Base-by-base conservation (phyloP, 2,888 invertebrate species). In the Amphipoea lucens region DNA sequence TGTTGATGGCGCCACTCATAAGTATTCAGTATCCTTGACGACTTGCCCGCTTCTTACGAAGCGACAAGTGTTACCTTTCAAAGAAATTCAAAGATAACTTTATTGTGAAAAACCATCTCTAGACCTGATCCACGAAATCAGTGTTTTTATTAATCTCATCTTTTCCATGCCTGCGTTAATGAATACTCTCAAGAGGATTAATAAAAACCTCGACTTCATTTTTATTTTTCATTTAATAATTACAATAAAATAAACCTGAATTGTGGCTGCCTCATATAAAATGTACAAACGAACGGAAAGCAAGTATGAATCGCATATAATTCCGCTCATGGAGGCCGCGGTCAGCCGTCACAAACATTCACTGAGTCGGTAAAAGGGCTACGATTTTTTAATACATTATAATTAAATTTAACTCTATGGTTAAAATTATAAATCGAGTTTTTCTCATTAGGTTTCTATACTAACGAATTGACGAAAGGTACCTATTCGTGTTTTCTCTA, bases 331-430 rank as follows among this genome's bases (percentile, higher is more conserved):
- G 42, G 48, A 11, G 40, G 65, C 54, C 40, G 73, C 77, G 85
- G 83, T 80, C n/a, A 51, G 57, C 42, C 80, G 74, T 80, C 85
- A 76, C 45, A 62, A 71, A 74, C 85, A 81, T 80, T 63, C 23
- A 40, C 29, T 69, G n/a, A 63, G 40, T 9, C 51, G 40, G 54
- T 48, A 69, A 81, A 77, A 73, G 54, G 60, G 14, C 17, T 74
- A 70, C 57, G 9, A 40, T 85, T 70, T 70, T 54, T 60, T 74
- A 79, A 57, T 74, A 71, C 68, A 62, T 62, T 62, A 17, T 48
- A 57, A 74, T 57, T 12, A 14, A 12, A 62, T 67, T 82, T 40
- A 23, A 60, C 17, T 63, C 2, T 1, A 45, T 20, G 1, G 29
- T 23, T n/a, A 51, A 63, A n/a, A 42, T 29, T 40, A 57, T 48